Evolutionary conservation across 1,140 invertebrate genomes (phyloP).

Genomic region (Linepithema humile): DNA sequence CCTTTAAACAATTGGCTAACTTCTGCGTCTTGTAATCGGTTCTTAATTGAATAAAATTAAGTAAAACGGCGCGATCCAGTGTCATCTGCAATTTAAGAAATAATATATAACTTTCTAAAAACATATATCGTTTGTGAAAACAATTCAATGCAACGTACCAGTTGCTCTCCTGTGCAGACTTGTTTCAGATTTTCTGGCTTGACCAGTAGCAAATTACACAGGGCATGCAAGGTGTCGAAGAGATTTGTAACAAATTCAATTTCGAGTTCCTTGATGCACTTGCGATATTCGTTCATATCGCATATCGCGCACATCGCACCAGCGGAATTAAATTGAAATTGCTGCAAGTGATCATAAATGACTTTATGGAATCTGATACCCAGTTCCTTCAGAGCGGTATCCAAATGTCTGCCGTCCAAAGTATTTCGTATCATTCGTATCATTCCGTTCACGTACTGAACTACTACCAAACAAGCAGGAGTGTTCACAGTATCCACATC

Average conservation of each 20-base stretch:
- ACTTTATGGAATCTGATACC: conserved; percentile 96
- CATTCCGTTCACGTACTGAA: conserved; percentile 92
- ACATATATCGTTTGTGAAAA: not conserved
- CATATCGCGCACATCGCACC: conserved; percentile 99
- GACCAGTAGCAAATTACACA: conserved; percentile 97
- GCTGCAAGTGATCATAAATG: conserved; percentile 97
- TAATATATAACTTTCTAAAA: not conserved
- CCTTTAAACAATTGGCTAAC: conserved; percentile 88
- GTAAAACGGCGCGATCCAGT: conserved; percentile 93
- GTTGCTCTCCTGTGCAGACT: conserved; percentile 96
- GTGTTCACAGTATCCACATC: conserved; percentile 92
- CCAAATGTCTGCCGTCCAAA: conserved; percentile 97
- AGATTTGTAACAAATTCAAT: conserved; percentile 92
- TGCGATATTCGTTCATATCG: conserved; percentile 98
- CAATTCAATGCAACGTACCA: conserved; percentile 87
- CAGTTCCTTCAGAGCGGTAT: conserved; percentile 94
- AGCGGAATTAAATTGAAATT: conserved; percentile 97
- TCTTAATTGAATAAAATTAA: conserved; percentile 97
- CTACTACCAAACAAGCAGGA: conserved; percentile 93
- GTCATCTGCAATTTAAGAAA: conserved; percentile 89
- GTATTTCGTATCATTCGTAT: conserved; percentile 92
- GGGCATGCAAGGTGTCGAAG: conserved; percentile 97
- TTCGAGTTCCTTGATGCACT: conserved; percentile 90
- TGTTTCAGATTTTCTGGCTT: conserved; percentile 98
- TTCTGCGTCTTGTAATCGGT: conserved; percentile 96